phyloP scores from a whole-genome alignment of 2,113 vertebrate species.

The Plotosus lineatus region DNA sequence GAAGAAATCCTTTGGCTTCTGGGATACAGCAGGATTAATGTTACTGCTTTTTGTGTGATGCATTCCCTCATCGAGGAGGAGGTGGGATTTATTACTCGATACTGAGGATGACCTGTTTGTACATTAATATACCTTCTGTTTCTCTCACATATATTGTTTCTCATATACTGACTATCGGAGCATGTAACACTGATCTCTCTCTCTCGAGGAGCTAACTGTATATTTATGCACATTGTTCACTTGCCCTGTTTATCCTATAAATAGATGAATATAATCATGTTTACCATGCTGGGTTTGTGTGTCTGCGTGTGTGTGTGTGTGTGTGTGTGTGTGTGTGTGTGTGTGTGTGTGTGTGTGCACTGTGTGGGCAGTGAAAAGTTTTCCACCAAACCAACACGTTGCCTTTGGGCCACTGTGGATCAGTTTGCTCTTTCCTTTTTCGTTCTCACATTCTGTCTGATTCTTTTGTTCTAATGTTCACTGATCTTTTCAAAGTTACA shows the following conservation, averaged over 20 bases:
- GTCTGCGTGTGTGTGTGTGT: background rate
- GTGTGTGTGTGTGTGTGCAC: background rate
- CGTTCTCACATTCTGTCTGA: slow-evolving; percentile 14
- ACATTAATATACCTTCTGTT: background rate
- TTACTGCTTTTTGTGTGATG: background rate
- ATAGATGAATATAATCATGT: slow-evolving; percentile 37
- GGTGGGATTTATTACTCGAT: background rate
- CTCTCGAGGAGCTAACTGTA: slow-evolving; percentile 17
- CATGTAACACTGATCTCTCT: slow-evolving; percentile 46
- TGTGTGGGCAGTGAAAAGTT: slow-evolving; percentile 25
- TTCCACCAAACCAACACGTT: slow-evolving; percentile 26
- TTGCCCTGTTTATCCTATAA: slow-evolving; percentile 28
- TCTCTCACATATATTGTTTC: background rate
- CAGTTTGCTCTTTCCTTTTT: background rate
- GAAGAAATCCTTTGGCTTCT: background rate
- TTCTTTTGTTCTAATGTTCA: slow-evolving; percentile 38
- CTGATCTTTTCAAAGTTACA: slow-evolving; percentile 47
- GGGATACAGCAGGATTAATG: background rate
- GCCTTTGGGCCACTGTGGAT: slow-evolving; percentile 34
- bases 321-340: background rate
- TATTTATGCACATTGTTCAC: slow-evolving; percentile 22
- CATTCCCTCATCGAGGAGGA: background rate
- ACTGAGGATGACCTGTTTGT: background rate
- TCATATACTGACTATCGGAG: slow-evolving; percentile 36
- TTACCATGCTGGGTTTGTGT: background rate